Conservation (phyloP, 2,888 invertebrate species). For the Phalera bucephala region DNA sequence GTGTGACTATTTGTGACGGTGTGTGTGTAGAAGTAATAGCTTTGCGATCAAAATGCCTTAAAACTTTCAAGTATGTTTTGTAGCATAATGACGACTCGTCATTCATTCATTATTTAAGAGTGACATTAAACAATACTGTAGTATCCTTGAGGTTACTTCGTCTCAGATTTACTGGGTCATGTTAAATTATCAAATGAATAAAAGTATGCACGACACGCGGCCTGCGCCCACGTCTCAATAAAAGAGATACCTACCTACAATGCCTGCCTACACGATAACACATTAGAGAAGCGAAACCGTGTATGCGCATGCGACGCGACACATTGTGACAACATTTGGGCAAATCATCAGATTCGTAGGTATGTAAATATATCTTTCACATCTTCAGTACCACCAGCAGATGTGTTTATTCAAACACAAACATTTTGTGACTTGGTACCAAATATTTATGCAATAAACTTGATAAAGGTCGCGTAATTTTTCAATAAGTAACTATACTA, state of each 20-base stretch:
- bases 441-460: too few species aligned
- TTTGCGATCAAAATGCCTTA: not conserved
- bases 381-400: too few species aligned
- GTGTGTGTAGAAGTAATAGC: not conserved
- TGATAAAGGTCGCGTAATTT: too few species aligned
- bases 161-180: conserved; percentile 21
- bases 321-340: not conserved
- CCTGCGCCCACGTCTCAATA: conserved; percentile 26
- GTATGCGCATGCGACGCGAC: not conserved
- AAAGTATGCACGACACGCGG: conserved; percentile 10
- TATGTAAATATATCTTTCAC: not conserved
- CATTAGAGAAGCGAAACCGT: not conserved
- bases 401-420: too few species aligned
- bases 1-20: not conserved
- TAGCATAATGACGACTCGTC: not conserved
- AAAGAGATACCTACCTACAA: not conserved
- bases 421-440: too few species aligned
- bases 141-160: conserved; percentile 5
- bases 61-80: not conserved
- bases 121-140: not conserved
- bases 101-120: not conserved
- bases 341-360: not conserved
- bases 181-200: conserved; percentile 21
- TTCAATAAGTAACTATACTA: too few species aligned
- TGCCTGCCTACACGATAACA: not conserved